Percentiles rank a stretch among this genome's conserved stretches.
Conservation (phyloP, 1,140 invertebrate species). For the Drosophila ercepeae region DNA sequence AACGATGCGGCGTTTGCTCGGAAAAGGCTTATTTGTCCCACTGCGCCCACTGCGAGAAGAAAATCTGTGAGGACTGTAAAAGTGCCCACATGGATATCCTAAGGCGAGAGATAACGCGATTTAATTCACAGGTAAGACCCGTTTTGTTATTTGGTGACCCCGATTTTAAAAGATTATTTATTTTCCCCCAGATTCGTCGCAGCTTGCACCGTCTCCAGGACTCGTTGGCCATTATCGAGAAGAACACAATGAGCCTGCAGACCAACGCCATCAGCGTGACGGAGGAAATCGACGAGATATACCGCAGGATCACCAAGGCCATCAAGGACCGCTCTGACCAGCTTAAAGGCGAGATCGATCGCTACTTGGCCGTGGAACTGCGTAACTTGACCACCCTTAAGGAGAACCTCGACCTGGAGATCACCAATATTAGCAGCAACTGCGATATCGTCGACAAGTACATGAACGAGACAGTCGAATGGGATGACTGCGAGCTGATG, state of each 20-base stretch:
- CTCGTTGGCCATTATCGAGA: conserved; percentile 91
- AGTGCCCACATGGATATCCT: conserved; percentile 98
- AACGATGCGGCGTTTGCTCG: conserved; percentile 94
- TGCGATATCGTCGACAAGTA: conserved; percentile 98
- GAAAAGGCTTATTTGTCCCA: conserved; percentile 95
- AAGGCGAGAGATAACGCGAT: conserved; percentile 95
- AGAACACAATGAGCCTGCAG: conserved; percentile 92
- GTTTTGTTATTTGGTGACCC: conserved; percentile 3
- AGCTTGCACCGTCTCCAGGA: conserved; percentile 94
- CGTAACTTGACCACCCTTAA: conserved; percentile 93
- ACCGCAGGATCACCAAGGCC: conserved; percentile 94
- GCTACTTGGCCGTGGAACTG: conserved; percentile 93
- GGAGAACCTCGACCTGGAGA: conserved; percentile 96
- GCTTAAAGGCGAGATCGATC: conserved; percentile 94
- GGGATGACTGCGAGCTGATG: conserved; percentile 95
- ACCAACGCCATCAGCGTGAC: conserved; percentile 92
- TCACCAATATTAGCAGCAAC: conserved; percentile 96
- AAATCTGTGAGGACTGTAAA: conserved; percentile 95
- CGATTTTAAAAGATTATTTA: neutral
- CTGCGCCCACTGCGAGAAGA: conserved; percentile 97
- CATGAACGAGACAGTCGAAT: conserved; percentile 93
- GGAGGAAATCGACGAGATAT: conserved; percentile 97
- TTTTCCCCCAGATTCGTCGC: conserved; percentile 87
- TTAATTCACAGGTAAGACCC: conserved; percentile 95
- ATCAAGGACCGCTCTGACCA: conserved; percentile 96